phyloP scores from a whole-genome alignment of 2,888 invertebrate species.

The Teleogryllus oceanicus region DNA sequence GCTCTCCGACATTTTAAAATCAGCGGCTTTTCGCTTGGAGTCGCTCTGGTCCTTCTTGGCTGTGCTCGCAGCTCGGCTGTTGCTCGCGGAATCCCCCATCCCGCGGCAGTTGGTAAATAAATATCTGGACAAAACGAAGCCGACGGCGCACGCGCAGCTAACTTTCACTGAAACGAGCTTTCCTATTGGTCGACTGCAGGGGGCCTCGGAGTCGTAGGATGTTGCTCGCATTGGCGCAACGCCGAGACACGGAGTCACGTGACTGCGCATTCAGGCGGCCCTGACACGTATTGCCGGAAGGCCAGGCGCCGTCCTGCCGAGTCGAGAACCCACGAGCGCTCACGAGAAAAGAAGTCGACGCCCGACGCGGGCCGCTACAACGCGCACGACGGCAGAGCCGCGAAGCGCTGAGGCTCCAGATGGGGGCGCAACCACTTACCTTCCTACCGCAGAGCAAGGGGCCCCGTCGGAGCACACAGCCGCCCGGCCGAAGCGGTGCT shows the following conservation, averaged over 20 bases:
- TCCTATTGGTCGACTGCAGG: background rate
- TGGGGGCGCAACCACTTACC: slow-evolving; percentile 52
- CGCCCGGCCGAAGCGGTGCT: slow-evolving; percentile 63
- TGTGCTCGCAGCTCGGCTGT: background rate
- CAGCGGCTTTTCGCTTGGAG: background rate
- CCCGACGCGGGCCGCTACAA: background rate
- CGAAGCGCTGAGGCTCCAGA: background rate
- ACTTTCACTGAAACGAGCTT: background rate
- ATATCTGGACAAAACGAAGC: background rate
- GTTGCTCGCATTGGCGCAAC: background rate
- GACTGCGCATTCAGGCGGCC: background rate
- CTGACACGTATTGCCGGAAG: slow-evolving; percentile 18
- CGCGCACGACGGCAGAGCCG: background rate
- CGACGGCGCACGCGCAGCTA: slow-evolving; percentile 33
- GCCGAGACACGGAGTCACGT: background rate
- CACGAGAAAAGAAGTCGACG: background rate
- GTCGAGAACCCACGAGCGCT: background rate
- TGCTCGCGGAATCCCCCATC: background rate
- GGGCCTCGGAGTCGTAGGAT: background rate
- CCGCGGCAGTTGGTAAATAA: background rate
- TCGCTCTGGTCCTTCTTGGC: background rate
- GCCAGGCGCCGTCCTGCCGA: background rate
- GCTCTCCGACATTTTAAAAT: slow-evolving; percentile 68
- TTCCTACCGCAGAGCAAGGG: slow-evolving; percentile 73
- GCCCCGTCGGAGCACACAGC: slow-evolving; percentile 77